Evolutionary conservation across 2,888 invertebrate species (phyloP), one percentile per base, ranked within the genome.

Genomic region (Andrena trimmerana): DNA sequence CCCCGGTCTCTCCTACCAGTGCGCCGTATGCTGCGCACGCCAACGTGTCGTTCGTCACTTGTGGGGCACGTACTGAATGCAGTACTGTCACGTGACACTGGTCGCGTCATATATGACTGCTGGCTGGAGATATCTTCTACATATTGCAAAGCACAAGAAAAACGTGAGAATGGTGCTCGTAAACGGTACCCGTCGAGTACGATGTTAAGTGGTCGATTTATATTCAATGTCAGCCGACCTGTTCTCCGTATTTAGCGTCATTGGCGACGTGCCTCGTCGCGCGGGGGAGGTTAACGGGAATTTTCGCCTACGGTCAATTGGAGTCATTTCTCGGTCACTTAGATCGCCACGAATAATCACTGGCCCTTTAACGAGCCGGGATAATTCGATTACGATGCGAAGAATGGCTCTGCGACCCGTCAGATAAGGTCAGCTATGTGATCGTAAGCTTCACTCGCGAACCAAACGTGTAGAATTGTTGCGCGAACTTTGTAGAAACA

Each of bases 251-350:
- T 76, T 85, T 75, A 79, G 76, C 71, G 66, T 54, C 73, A 68
- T 85, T 65, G 73, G 80, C 73, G 65, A 16, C 8, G 57, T 42
- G 54, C 48, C 24, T 57, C 24, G 57, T 0, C 24, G 57, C 24
- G 67, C 81, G 88, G 81, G 79, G 88, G 87, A 62, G 66, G 68
- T 68, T 60, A 75, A 78, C 71, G 75, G 62, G 81, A 77, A 76
- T 87, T 65, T 77, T 84, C 87, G 86, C 88, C 88, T 83, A 88
- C 88, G 73, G 65, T 67, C 79, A 77, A 84, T 88, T 78, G 69
- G 63, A 54, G 62, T 59, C 59, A 69, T 60, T 78, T 54, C 79
- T 65, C 29, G 59, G 52, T 48, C 54, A 52, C 63, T 69, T 68
- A 24, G 73, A 80, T 81, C 74, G 75, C 24, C 77, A 50, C 33